A percentile compares a stretch with the other conserved stretches of the same genome.
Evolutionary conservation across 2,888 invertebrate species (phyloP).

Genomic region (Phlogophora meticulosa): DNA sequence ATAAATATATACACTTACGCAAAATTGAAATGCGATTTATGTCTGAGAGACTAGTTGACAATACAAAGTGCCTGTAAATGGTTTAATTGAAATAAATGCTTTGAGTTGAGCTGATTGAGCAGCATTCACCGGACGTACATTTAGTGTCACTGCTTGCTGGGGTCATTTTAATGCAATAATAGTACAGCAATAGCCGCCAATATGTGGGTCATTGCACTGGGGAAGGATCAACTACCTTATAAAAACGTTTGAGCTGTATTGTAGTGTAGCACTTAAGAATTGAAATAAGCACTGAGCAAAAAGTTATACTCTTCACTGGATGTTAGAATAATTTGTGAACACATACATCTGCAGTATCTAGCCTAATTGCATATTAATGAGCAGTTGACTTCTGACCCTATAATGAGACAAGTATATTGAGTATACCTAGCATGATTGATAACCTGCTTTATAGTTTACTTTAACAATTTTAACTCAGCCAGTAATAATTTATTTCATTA

Average conservation of each 20-base stretch:
- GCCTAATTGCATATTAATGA: slow-evolving; percentile 20
- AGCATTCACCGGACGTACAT: neutral
- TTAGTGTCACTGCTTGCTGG: neutral
- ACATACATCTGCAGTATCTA: slow-evolving; percentile 11
- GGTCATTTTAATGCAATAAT: slow-evolving; percentile 4
- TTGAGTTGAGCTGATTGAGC: neutral
- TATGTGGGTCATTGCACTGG: neutral
- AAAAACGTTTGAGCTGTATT: neutral
- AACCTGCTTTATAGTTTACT: neutral
- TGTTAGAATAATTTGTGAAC: neutral
- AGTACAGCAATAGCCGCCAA: neutral
- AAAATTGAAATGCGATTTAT: too few relatives aligned
- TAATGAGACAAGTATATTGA: neutral
- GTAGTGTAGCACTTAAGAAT: neutral
- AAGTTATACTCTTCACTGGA: neutral
- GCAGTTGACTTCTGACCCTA: neutral
- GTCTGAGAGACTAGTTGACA: too few relatives aligned
- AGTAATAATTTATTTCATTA: neutral
- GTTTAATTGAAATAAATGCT: too few relatives aligned
- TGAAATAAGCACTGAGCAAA: neutral
- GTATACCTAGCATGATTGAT: neutral
- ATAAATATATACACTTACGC: too few relatives aligned
- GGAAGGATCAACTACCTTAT: too few relatives aligned
- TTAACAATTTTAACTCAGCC: neutral
- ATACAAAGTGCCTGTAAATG: too few relatives aligned